Base-by-base conservation (phyloP, 2,888 invertebrate genomes). In the Hypercompe scribonia region DNA sequence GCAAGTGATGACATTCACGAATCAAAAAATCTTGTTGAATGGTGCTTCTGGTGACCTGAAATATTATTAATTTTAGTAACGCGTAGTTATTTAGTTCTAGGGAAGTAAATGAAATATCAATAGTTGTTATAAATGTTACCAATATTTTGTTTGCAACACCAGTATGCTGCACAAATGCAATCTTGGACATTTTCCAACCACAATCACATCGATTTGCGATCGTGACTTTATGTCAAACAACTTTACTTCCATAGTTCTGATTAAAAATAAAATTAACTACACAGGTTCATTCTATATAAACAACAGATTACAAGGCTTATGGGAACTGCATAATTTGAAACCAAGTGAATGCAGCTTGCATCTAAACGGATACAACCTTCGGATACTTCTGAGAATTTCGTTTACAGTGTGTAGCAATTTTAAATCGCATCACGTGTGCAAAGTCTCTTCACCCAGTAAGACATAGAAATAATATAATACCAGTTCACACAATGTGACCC, bases 401-500 rank as follows among this genome's bases (percentile, higher is more conserved):
- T 28, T 61, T 54, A 69, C 31, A 50, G n/a, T 50, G 10, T 69
- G 65, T 46, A 58, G 61, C 73, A 42, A 74, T 74, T 70, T 64
- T 39, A 46, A 73, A 70, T 70, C 33, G 39, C 42, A 39, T 31
- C 54, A 66, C 33, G 54, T 28, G 3, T 46, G 15, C 18, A 42
- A 24, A 65, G 31, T 21, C 70, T 70, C 71, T 58, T 54, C 54
- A 66, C 75, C 80, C 78, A 79, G 71, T 70, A 70, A 65, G 73
- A 65, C 50, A 61, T 50, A n/a, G 71, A 71, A 75, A 54, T 78
- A 78, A 73, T 79, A 65, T 65, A 79, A 76, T 79, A 82, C 79
- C 78, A 82, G 81, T 74, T 70, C 73, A 71, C 46, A 76, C 78
- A 74, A 73, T 67, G 70, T 81, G 76, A 76, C 80, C 33, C n/a